Evolutionary conservation across 2,888 invertebrate genomes (phyloP).

Genomic region (Stenotaenia linearis): DNA sequence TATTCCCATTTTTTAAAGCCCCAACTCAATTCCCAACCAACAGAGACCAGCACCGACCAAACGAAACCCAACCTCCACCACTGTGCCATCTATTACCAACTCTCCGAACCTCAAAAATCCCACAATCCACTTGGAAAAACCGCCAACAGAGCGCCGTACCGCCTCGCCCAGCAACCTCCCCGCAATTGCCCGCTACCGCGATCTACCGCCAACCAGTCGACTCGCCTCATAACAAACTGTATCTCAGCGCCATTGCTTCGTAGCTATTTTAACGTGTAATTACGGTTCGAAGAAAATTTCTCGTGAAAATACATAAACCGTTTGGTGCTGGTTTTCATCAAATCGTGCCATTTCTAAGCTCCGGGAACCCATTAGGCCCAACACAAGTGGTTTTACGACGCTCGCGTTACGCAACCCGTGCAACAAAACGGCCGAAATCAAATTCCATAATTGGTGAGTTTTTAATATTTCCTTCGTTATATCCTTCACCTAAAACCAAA

Average conservation of each 20-base stretch:
- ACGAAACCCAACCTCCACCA: neutral
- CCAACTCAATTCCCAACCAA: too few species aligned
- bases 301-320: slow-evolving; percentile 1
- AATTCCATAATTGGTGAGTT: neutral
- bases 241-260: neutral
- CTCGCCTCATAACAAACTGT: neutral
- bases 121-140: neutral
- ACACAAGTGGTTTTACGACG: neutral
- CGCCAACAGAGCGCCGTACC: neutral
- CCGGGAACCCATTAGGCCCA: neutral
- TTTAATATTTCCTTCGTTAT: neutral
- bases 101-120: neutral
- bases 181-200: neutral
- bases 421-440: neutral
- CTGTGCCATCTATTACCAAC: neutral
- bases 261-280: neutral
- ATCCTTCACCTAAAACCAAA: neutral
- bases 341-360: neutral
- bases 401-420: neutral
- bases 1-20: too few species aligned
- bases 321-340: slow-evolving; percentile 7
- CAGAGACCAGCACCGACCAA: neutral
- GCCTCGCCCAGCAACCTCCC: neutral
- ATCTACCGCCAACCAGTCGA: neutral
- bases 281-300: slow-evolving; percentile 1